Evolutionary conservation across 1,140 invertebrate species (phyloP).

Genomic region (Papilio aristodemus): DNA sequence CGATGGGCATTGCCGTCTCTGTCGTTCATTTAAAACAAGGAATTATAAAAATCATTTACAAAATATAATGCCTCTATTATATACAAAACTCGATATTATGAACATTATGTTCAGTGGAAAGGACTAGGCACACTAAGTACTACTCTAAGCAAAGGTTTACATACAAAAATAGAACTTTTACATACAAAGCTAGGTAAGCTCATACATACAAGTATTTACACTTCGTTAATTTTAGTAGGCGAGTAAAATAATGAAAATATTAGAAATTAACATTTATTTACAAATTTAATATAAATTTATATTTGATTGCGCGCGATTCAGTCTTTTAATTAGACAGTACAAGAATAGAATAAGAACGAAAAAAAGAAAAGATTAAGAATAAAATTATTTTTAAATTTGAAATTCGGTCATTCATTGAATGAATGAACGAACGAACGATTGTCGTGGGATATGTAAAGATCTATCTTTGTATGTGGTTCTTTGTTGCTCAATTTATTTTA

Average conservation of each 20-base stretch:
- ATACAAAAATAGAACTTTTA: not conserved
- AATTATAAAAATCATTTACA: constrained; percentile 42
- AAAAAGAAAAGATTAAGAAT: not conserved
- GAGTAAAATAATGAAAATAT: not conserved
- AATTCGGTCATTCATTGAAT: not conserved
- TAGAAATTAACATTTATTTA: not conserved
- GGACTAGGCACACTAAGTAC: constrained; percentile 46
- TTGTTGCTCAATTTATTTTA: constrained; percentile 37
- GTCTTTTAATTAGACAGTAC: not conserved
- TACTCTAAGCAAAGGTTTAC: constrained; percentile 44
- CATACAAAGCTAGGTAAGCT: not conserved
- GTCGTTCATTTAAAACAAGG: no score
- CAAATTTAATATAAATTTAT: constrained; percentile 25
- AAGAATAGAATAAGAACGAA: not conserved
- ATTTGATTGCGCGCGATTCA: constrained; percentile 32
- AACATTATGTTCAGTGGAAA: constrained; percentile 44
- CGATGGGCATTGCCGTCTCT: no score
- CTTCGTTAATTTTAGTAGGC: no score
- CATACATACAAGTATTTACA: not conserved
- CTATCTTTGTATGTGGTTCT: constrained; percentile 5
- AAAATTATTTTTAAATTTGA: not conserved
- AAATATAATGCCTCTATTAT: constrained; percentile 55
- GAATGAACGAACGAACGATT: not conserved
- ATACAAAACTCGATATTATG: constrained; percentile 49
- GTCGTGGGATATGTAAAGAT: not conserved